Evolutionary conservation across 2,113 vertebrate species (phyloP).

Genomic region (Sus scrofa): T2T-Sscrofa CM000821.6:25404001-25404500

Average conservation of each 20-base stretch:
- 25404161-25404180: not conserved
- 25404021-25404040: not conserved
- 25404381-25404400: not conserved
- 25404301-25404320: not conserved
- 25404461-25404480: not conserved
- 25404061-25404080: not conserved
- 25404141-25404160: too few species aligned
- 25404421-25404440: not conserved
- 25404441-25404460: not conserved
- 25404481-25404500: not conserved
- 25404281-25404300: not conserved
- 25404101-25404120: too few species aligned
- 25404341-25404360: not conserved
- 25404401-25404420: not conserved
- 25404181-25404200: not conserved
- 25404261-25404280: not conserved
- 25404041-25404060: not conserved
- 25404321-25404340: not conserved
- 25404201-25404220: not conserved
- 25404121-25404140: accelerated
- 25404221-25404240: not conserved
- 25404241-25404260: conserved; percentile 13
- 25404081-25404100: not conserved
- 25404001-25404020: not conserved
- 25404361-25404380: not conserved